Conservation (phyloP, 2,888 invertebrate genomes). For the Sepiola atlantica region DNA sequence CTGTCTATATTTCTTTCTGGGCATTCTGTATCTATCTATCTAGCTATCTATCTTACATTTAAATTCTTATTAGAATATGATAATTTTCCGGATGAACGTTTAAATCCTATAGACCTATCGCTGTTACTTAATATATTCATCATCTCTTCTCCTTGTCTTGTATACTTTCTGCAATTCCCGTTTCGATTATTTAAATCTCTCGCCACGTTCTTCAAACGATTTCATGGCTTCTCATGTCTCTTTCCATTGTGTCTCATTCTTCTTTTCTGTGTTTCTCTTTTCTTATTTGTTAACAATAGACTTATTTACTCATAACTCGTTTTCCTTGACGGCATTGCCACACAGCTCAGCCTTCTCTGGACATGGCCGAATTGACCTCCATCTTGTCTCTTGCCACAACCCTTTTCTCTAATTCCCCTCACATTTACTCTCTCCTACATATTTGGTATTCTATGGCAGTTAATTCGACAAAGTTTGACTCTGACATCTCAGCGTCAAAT, state of each 20-base stretch:
- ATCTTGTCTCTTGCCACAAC: background rate
- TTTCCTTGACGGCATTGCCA: background rate
- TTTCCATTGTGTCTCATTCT: background rate
- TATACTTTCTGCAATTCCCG: background rate
- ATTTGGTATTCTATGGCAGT: slow-evolving; percentile 32
- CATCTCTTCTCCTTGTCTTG: background rate
- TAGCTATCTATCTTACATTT: too few species aligned
- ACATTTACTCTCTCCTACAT: background rate
- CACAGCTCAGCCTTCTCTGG: background rate
- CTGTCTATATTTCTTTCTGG: too few species aligned
- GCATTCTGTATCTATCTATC: too few species aligned
- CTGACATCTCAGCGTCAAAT: slow-evolving; percentile 13
- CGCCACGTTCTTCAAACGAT: background rate
- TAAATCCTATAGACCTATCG: background rate
- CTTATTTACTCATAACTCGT: background rate
- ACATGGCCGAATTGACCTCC: background rate
- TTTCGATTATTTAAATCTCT: background rate
- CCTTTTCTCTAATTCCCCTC: background rate
- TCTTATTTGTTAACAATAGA: background rate
- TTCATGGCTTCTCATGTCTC: too few species aligned
- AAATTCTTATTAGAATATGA: too few species aligned
- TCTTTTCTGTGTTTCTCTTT: background rate
- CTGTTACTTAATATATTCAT: background rate
- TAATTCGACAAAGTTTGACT: slow-evolving; percentile 22
- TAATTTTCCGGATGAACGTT: too few species aligned